Evolutionary conservation across 2,888 invertebrate genomes (phyloP), one percentile per base, ranked within the genome.

Genomic region (Archaeoteleia sp.): DNA sequence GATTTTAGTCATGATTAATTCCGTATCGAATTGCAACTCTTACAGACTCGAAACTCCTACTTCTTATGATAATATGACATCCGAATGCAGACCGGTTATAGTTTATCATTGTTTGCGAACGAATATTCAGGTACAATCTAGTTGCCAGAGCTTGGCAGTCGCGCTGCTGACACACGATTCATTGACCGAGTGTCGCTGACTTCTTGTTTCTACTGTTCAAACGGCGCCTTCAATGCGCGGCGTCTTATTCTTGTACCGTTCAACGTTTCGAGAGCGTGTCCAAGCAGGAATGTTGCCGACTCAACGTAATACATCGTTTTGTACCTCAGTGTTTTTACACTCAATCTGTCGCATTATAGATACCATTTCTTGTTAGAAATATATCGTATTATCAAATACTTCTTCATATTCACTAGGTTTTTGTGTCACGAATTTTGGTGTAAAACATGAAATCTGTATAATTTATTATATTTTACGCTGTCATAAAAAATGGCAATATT

Each of bases 221-320:
- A 49, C 42, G 25, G 23, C 12, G 30, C 37, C 60, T 55, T 40
- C 32, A 43, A 69, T 60, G 46, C 12, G 42, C 40, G 17, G 8
- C 53, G 30, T 48, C 35, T 49, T 55, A 69, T 74, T 73, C 67
- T 69, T 58, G 54, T 71, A 66, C 67, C 61, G 70, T 72, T 69
- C 25, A 57, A 45, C 51, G 32, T 45, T 58, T 65, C 69, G 71
- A 78, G 74, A 78, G 75, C 78, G 78, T 77, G 66, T 72, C 76
- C 42, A 76, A 78, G 39, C 23, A 57, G 69, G 75, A 79, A 78
- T 78, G 73, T 70, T 61, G 70, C 49, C 51, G 43, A 48, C 39
- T 49, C 43, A 48, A 62, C 39, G 10, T 40, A 32, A 3, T 34
- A 25, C 40, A 37, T 9, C 8, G n/a, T 6, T 27, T 49, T 4